Percentiles rank a stretch among this genome's conserved stretches.
phyloP scores from a whole-genome alignment of 2,113 vertebrate species.

The Rissa tridactyla region DNA sequence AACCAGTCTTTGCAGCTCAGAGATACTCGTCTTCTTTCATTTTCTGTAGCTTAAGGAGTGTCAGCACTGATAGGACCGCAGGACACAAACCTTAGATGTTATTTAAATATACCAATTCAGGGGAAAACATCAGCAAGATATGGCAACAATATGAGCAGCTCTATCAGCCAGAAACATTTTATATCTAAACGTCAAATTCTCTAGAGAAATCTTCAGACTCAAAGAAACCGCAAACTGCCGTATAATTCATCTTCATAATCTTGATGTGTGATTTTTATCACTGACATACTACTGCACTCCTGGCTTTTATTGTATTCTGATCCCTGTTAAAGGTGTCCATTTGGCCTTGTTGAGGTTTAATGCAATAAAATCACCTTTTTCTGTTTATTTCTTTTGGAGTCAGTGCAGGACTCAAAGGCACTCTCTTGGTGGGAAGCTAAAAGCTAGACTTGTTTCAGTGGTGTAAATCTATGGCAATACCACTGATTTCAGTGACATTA shows the following conservation, averaged over 20 bases:
- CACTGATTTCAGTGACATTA: not conserved
- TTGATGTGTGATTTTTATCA: not conserved
- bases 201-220: not conserved
- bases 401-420: not conserved
- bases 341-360: not conserved
- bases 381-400: not conserved
- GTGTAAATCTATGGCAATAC: not conserved
- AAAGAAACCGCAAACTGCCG: not conserved
- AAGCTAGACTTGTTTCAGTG: not conserved
- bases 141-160: not conserved
- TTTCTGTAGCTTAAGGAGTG: not conserved
- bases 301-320: not conserved
- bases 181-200: not conserved
- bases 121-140: not conserved
- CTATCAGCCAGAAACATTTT: not conserved
- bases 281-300: not conserved
- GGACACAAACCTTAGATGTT: not conserved
- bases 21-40: not conserved
- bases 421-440: not conserved
- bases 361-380: not conserved
- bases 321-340: not conserved
- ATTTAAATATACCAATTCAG: slow-evolving; percentile 12
- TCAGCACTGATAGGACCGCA: not conserved
- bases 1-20: not conserved
- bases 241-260: slow-evolving; percentile 14